phyloP scores from a whole-genome alignment of 2,113 vertebrate species.

The Nipponia nippon region DNA sequence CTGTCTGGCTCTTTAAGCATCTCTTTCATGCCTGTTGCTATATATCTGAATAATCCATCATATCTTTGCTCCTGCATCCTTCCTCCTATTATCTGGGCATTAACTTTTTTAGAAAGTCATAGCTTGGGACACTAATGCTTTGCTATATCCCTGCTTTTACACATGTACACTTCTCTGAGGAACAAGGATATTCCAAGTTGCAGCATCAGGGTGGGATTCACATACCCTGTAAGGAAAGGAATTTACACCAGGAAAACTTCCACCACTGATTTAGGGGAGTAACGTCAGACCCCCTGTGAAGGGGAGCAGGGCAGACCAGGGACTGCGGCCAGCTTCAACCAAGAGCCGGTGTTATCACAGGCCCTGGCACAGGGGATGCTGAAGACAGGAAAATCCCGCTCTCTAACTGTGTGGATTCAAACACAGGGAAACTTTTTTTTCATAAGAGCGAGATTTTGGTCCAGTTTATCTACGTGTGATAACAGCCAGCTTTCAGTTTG shows the following conservation, averaged over 20 bases:
- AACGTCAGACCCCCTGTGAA: rapidly evolving
- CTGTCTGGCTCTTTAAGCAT: neutral
- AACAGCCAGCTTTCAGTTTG: neutral
- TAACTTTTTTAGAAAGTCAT: neutral
- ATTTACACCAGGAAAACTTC: neutral
- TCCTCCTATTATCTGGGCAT: neutral
- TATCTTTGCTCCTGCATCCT: neutral
- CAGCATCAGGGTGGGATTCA: neutral
- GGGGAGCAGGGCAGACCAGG: neutral
- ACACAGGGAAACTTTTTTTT: neutral
- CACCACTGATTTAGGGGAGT: rapidly evolving
- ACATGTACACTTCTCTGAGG: rapidly evolving
- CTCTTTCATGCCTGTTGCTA: neutral
- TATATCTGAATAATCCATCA: neutral
- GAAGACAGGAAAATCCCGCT: neutral
- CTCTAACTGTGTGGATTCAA: too few species aligned
- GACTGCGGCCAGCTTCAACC: rapidly evolving
- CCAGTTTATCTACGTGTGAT: neutral
- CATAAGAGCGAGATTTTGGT: neutral
- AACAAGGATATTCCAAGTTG: neutral
- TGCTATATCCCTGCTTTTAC: neutral
- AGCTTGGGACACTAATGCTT: neutral
- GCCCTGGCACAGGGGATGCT: neutral
- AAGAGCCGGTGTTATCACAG: too few species aligned
- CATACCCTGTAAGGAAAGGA: neutral